Evolutionary conservation across 2,888 invertebrate species (phyloP).

Genomic region (Megastigmus dorsalis): DNA sequence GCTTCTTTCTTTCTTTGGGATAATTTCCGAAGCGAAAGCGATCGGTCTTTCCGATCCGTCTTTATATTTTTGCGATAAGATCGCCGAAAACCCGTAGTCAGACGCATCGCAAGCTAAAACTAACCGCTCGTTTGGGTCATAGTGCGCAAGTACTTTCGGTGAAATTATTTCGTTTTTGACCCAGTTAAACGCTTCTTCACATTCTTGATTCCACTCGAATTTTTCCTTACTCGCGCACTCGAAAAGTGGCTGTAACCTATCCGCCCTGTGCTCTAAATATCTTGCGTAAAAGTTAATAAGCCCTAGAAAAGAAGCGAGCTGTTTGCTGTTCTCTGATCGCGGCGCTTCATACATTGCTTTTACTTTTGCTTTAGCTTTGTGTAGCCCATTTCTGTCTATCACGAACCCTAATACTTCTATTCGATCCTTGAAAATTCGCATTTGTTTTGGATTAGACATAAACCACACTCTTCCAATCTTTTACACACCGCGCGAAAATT

Average conservation of each 20-base stretch:
- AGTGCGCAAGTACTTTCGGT: conserved; percentile 46
- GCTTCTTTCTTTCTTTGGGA: conserved; percentile 43
- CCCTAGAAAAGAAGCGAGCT: conserved; percentile 35
- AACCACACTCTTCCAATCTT: conserved; percentile 54
- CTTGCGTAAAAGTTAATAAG: conserved; percentile 42
- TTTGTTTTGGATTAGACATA: conserved; percentile 56
- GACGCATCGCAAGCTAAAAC: conserved; percentile 55
- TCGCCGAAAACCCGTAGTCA: conserved; percentile 46
- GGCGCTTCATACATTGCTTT: conserved; percentile 33
- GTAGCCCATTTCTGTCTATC: conserved; percentile 59
- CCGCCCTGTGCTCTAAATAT: conserved; percentile 9
- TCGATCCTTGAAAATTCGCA: conserved; percentile 58
- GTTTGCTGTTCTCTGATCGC: conserved; percentile 16
- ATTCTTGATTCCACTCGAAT: conserved; percentile 44
- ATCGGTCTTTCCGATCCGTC: conserved; percentile 48
- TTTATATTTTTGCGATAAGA: conserved; percentile 47
- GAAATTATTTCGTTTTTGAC: conserved; percentile 54
- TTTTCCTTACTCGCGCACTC: conserved; percentile 24
- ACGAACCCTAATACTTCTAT: conserved; percentile 60
- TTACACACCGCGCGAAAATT: conserved; percentile 53
- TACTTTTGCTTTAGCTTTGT: conserved; percentile 44
- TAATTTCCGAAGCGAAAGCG: too few species aligned
- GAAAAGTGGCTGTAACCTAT: conserved; percentile 35
- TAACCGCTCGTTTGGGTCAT: conserved; percentile 44
- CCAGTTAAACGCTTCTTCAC: conserved; percentile 48